Evolutionary conservation across 1,140 invertebrate species (phyloP).

Genomic region (Matsumurasca onukii): DNA sequence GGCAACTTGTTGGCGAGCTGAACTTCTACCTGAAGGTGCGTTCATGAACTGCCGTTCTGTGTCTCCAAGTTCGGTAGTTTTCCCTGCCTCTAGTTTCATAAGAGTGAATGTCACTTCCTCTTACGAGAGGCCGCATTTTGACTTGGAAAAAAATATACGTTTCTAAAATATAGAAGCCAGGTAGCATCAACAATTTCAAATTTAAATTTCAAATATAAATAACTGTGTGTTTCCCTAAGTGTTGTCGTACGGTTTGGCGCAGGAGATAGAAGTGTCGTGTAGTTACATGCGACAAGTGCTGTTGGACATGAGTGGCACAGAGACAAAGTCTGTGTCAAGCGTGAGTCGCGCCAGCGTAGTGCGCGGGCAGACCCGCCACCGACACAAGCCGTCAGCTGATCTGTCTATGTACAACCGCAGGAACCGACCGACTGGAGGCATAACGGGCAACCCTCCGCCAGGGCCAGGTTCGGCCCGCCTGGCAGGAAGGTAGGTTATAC

Average conservation of each 20-base stretch:
- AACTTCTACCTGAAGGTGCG: no score
- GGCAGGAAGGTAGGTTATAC: background rate
- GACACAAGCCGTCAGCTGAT: conserved; percentile 12
- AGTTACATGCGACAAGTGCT: conserved; percentile 6
- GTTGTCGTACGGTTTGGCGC: background rate
- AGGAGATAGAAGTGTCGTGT: conserved; percentile 14
- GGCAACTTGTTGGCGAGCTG: no score
- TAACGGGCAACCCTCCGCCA: background rate
- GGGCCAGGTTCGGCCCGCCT: background rate
- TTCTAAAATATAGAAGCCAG: no score
- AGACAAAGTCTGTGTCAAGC: background rate
- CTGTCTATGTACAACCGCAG: conserved; percentile 19
- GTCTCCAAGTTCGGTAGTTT: no score
- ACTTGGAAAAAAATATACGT: no score
- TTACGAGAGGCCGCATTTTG: no score
- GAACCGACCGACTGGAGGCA: background rate
- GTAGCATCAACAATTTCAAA: no score
- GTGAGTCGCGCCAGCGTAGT: background rate
- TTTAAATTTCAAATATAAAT: no score
- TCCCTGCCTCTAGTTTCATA: no score
- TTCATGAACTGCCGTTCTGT: no score
- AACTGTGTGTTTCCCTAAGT: no score
- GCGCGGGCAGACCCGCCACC: background rate
- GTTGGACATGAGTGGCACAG: background rate
- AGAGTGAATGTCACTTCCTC: no score